Percentiles rank a stretch among this genome's conserved stretches.
phyloP scores from a whole-genome alignment of 2,888 invertebrate species.

The Stenichneumon culpator region DNA sequence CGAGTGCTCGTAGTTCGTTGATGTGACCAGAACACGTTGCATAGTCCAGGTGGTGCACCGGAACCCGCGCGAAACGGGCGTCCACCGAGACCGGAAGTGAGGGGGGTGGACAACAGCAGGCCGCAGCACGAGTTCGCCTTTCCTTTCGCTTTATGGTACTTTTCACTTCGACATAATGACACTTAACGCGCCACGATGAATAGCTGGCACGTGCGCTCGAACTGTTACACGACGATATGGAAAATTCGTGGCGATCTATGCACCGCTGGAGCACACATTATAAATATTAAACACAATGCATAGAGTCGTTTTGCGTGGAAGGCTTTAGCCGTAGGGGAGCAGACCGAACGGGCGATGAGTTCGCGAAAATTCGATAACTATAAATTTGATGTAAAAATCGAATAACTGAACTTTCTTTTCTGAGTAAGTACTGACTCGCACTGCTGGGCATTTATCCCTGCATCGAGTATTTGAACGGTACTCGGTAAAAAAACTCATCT shows the following conservation, averaged over 20 bases:
- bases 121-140: slow-evolving; percentile 23
- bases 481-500: no score
- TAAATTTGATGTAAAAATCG: not conserved
- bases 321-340: no score
- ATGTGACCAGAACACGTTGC: slow-evolving; percentile 49
- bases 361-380: not conserved
- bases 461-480: no score
- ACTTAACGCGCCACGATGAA: slow-evolving; percentile 54
- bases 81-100: slow-evolving; percentile 67
- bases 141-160: slow-evolving; percentile 35
- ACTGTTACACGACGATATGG: slow-evolving; percentile 43
- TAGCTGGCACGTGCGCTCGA: slow-evolving; percentile 57
- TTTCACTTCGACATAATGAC: slow-evolving; percentile 47
- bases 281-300: not conserved
- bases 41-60: slow-evolving; percentile 69
- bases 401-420: not conserved
- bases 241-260: not conserved
- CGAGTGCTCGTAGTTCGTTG: slow-evolving; percentile 8
- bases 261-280: not conserved
- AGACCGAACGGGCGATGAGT: not conserved
- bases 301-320: no score
- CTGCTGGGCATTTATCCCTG: not conserved
- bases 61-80: slow-evolving; percentile 67
- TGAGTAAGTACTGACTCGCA: not conserved
- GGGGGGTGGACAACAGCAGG: slow-evolving; percentile 27